Evolutionary conservation across 2,888 invertebrate genomes (phyloP).

Genomic region (Parthenolecanium corni): DNA sequence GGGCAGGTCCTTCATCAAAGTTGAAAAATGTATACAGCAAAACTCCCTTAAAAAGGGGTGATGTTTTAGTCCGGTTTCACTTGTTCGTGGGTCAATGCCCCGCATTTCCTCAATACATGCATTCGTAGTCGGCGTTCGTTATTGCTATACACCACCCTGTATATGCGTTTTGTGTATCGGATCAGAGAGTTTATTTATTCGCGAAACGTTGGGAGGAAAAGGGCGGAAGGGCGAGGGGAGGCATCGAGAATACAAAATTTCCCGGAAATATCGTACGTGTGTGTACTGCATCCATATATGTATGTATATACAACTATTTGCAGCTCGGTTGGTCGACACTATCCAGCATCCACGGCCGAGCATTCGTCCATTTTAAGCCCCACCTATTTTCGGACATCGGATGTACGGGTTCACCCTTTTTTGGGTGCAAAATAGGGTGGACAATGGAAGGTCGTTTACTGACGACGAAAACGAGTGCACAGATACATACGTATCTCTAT

Average conservation of each 20-base stretch:
- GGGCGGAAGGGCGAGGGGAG: background rate
- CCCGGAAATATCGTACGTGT: constrained; percentile 8
- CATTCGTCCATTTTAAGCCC: constrained; percentile 15
- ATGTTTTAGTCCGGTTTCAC: too few species aligned
- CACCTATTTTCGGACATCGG: constrained; percentile 27
- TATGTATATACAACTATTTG: too few species aligned
- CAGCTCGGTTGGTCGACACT: too few species aligned
- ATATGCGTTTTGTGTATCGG: background rate
- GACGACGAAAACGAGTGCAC: too few species aligned
- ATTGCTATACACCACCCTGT: constrained; percentile 3
- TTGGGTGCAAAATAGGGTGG: background rate
- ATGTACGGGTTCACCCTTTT: constrained; percentile 2
- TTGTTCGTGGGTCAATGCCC: too few species aligned
- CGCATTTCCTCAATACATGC: too few species aligned
- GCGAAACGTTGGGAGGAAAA: background rate
- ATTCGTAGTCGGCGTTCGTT: too few species aligned
- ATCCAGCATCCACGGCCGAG: background rate
- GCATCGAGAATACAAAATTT: background rate
- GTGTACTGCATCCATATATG: background rate
- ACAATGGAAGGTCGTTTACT: background rate
- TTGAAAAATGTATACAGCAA: too few species aligned
- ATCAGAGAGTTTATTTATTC: constrained; percentile 10
- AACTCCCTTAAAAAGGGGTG: too few species aligned
- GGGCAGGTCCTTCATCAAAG: too few species aligned
- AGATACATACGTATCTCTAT: too few species aligned